Base-by-base conservation (phyloP, 2,888 invertebrate genomes). In the Augiades crinisus region DNA sequence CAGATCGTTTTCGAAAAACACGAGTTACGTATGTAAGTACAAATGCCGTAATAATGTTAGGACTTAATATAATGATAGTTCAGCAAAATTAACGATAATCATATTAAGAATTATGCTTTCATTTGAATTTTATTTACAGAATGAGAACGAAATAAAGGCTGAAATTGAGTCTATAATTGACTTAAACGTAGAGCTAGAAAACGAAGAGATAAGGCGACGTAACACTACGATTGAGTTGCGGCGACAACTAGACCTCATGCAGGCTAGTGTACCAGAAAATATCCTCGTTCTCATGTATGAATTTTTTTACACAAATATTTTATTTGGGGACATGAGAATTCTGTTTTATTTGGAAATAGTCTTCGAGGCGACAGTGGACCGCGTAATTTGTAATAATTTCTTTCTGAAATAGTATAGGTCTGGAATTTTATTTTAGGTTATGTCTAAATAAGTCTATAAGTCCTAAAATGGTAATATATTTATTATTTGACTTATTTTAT, bases 21-120 rank as follows among this genome's bases (percentile, higher is more conserved):
- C 68, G 67, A 2, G 61, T 62, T 2, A 79, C 70, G 62, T 80
- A 78, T 51, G 84, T 84, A 68, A 62, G 83, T 77, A 46, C 19
- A 19, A 19, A 19, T 19, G n/a, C 19, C 5, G 19, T 4, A 19
- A 5, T 19, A 19, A 19, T 19, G 3, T 19, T 2, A 19, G 19
- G 3, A 19, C 3, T 19, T 19, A 19, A 22, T 6, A 5, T 22
- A 6, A 22, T 22, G 5, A 2, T 22, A 22, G 22, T 4, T 22
- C 7, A 2, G 7, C 1, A 2, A 5, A 4, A 22, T 22, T n/a
- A n/a, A n/a, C n/a, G n/a, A n/a, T n/a, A n/a, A n/a, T n/a, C n/a
- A n/a, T n/a, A n/a, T n/a, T n/a, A n/a, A n/a, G n/a, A n/a, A n/a
- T n/a, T n/a, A n/a, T n/a, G n/a, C n/a, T n/a, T n/a, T n/a, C n/a